Conservation (phyloP, 2,888 invertebrate species). For the Epicampocera succincta region DNA sequence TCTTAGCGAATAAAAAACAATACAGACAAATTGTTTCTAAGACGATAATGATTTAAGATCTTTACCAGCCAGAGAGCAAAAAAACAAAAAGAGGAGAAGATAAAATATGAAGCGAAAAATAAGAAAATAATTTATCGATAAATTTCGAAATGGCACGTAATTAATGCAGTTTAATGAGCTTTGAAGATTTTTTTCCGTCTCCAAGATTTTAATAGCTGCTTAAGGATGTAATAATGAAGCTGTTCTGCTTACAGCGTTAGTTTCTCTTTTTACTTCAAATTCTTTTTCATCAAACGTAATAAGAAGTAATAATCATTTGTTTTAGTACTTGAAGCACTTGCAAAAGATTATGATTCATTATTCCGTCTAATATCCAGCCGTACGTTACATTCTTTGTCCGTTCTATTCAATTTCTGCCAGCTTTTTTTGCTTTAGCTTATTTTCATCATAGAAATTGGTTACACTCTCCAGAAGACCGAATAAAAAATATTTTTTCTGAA, state of each 20-base stretch:
- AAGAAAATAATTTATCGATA: conserved; percentile 48
- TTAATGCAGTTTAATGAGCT: conserved; percentile 69
- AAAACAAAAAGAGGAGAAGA: conserved; percentile 11
- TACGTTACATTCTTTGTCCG: conserved; percentile 38
- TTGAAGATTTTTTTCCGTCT: conserved; percentile 41
- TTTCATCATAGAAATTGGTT: conserved; percentile 45
- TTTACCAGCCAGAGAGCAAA: conserved; percentile 9
- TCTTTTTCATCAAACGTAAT: background rate
- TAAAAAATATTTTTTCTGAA: background rate
- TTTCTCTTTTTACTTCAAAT: background rate
- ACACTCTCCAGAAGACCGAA: conserved; percentile 46
- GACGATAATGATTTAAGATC: conserved; percentile 52
- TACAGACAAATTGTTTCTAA: conserved; percentile 21
- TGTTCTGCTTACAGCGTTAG: background rate
- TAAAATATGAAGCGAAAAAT: conserved; percentile 34
- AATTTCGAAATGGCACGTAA: conserved; percentile 65
- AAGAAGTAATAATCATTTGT: conserved; percentile 55
- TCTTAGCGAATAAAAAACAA: conserved; percentile 22
- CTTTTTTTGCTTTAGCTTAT: background rate
- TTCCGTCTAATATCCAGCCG: conserved; percentile 55
- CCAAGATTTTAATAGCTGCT: conserved; percentile 27
- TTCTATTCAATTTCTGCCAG: conserved; percentile 1
- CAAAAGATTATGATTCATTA: conserved; percentile 62
- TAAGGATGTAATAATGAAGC: conserved; percentile 18
- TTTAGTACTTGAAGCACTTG: conserved; percentile 47